Evolutionary conservation across 2,888 invertebrate genomes (phyloP), one percentile per base, ranked within the genome.

Genomic region (Cynaeus angustus): DNA sequence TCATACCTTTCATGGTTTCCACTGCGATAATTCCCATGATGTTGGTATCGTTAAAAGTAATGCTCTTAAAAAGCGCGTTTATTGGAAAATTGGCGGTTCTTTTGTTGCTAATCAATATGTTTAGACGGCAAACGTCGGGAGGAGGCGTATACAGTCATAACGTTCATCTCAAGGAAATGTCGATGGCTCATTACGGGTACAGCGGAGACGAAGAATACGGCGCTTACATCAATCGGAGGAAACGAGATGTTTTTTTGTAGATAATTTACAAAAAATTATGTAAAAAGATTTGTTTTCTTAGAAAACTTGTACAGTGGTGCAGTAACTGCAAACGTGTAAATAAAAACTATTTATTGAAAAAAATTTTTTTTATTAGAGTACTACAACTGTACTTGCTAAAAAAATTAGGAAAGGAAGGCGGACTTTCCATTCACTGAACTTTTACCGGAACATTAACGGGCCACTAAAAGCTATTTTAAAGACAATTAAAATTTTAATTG

Each of bases 11-110:
- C 81, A 83, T 92, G 70, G 86, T 92, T 58, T 92, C 92, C 78
- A 91, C 91, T 0, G 86, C 90, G 0, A 88, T 92, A 74, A 87
- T 92, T n/a, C 92, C 92, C 0, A 87, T 92, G 80, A 86, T 91
- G 81, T 84, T 94, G 13, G 89, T 92, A 46, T 87, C 90, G 74
- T 85, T 94, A 8, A 93, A 94, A 82, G 86, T 92, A 77, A 89
- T 92, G 86, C 85, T 94, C 28, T 81, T 94, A 59, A 76, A 80
- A 78, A 91, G 92, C 1, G 86, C 92, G 21, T 84, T 94, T 76
- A 88, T 94, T 1, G 94, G 92, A 1, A 93, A 93, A 83, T 79
- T 93, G 68, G 93, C 93, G 0, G 85, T 93, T 7, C 85, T 90
- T 9, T 82, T 94, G 8, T 21, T 92, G 59, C 82, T 91, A 16